phyloP scores from a whole-genome alignment of 2,888 invertebrate species.

The Drosophila formosana region DNA sequence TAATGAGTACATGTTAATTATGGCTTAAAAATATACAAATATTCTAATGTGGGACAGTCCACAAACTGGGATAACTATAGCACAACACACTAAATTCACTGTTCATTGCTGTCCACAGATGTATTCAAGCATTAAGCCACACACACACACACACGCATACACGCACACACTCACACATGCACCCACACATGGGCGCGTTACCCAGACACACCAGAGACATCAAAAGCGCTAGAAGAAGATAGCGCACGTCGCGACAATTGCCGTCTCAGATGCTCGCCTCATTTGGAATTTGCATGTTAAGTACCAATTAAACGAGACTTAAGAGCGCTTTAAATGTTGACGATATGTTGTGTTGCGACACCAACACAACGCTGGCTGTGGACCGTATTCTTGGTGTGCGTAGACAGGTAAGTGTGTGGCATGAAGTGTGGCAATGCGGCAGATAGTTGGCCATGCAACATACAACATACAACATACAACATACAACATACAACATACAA shows the following conservation, averaged over 20 bases:
- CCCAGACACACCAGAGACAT: neutral
- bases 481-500: neutral
- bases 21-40: too few relatives aligned
- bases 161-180: neutral
- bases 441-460: neutral
- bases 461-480: too few relatives aligned
- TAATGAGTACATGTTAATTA: too few relatives aligned
- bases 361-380: neutral
- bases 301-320: conserved; percentile 71
- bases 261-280: conserved; percentile 56
- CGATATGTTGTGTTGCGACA: neutral
- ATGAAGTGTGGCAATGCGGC: neutral
- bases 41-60: too few relatives aligned
- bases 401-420: neutral
- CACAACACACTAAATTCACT: neutral
- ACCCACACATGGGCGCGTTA: neutral
- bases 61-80: neutral
- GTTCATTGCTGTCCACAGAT: neutral
- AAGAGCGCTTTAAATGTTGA: conserved; percentile 57
- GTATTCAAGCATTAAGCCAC: neutral
- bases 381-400: neutral
- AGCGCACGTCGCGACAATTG: conserved; percentile 44
- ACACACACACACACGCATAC: neutral
- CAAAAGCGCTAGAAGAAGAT: neutral
- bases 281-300: conserved; percentile 72